phyloP scores from a whole-genome alignment of 2,888 invertebrate species.

The Octonoba sinensis region DNA sequence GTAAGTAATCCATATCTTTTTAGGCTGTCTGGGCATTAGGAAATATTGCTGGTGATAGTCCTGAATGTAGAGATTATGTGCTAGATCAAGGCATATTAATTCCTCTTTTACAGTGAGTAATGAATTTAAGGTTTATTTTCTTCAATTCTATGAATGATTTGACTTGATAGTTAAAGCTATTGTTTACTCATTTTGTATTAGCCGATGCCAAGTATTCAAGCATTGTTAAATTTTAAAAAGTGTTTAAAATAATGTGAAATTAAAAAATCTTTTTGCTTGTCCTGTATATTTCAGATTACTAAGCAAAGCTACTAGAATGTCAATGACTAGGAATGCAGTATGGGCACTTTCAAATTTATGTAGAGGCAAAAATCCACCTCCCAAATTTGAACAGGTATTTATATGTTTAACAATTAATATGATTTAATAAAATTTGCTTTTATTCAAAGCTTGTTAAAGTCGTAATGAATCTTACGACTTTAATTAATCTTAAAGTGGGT shows the following conservation, averaged over 20 bases:
- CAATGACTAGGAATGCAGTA: constrained; percentile 96
- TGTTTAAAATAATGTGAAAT: background rate
- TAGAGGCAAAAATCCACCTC: constrained; percentile 95
- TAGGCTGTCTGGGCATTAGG: constrained; percentile 94
- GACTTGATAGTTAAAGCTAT: background rate
- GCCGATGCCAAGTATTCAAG: background rate
- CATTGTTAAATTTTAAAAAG: background rate
- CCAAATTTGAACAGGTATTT: constrained; percentile 85
- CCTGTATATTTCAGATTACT: constrained; percentile 79
- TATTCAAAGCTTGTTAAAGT: too few relatives aligned
- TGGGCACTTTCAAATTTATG: constrained; percentile 98
- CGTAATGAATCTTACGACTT: background rate
- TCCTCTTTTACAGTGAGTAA: constrained; percentile 86
- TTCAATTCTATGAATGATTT: background rate
- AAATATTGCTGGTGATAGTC: constrained; percentile 96
- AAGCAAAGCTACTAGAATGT: constrained; percentile 83
- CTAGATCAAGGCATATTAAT: constrained; percentile 86
- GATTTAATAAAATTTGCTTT: background rate
- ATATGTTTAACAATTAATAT: background rate
- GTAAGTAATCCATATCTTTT: constrained; percentile 8
- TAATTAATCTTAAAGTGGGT: background rate
- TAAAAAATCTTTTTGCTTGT: too few relatives aligned
- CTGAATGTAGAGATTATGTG: constrained; percentile 91
- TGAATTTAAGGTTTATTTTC: constrained; percentile 15
- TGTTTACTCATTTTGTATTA: background rate